These are phyloP conservation scores for Rhysida immarginata DNA, from an alignment of 1,140 invertebrate genomes.

Conservation along the genomic window DNA sequence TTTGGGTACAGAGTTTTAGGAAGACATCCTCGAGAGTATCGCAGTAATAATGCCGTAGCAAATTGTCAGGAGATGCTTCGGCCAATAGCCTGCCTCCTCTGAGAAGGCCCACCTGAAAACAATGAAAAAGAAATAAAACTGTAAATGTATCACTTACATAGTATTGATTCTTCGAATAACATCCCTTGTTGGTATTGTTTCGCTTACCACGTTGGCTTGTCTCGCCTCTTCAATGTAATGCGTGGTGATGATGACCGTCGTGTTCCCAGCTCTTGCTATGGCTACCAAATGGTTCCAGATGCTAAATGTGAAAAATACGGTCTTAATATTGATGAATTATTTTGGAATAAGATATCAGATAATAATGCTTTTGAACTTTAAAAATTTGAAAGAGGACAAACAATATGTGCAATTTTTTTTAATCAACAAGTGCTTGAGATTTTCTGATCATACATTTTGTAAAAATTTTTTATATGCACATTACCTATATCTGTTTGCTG, in stretches of 20 bases:
- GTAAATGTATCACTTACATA: not conserved
- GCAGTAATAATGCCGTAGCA: conserved; percentile 66
- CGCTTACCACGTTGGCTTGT: conserved; percentile 68
- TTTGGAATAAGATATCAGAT: not conserved
- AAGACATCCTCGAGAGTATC: conserved; percentile 84
- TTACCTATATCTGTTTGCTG: no score
- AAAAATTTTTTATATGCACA: no score
- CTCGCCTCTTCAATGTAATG: conserved; percentile 87
- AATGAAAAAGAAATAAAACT: conserved; percentile 5
- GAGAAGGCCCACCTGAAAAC: conserved; percentile 77
- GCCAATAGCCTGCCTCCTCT: conserved; percentile 74
- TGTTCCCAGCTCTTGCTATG: conserved; percentile 60
- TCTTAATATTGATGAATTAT: conserved; percentile 15
- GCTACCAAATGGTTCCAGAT: conserved; percentile 83
- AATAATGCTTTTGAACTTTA: no score
- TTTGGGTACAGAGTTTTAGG: conserved; percentile 55
- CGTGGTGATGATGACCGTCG: conserved; percentile 84
- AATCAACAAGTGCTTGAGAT: no score
- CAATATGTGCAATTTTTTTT: no score
- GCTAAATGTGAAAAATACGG: conserved; percentile 33
- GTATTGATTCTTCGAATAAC: conserved; percentile 6
- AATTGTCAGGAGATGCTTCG: conserved; percentile 71
- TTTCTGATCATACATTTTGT: no score
- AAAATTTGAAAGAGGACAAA: no score
- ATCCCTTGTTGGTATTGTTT: no score